Evolutionary conservation across 2,888 invertebrate genomes (phyloP).

Genomic region (Belgica antarctica): DNA sequence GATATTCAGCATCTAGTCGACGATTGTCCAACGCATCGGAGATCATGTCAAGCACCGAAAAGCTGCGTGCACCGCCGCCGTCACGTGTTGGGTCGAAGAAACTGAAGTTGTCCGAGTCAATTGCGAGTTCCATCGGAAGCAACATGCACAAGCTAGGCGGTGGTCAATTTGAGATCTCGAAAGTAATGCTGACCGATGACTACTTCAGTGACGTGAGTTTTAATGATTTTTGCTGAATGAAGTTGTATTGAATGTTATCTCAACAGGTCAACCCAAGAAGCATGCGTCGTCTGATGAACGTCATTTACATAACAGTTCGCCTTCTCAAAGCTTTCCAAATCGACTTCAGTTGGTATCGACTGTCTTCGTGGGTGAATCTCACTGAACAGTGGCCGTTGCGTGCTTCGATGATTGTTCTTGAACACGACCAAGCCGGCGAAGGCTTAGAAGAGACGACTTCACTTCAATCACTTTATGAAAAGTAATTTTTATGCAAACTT

Average conservation of each 20-base stretch:
- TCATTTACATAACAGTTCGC: constrained; percentile 95
- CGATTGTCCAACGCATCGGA: constrained; percentile 77
- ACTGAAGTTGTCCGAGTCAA: constrained; percentile 79
- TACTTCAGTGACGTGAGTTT: constrained; percentile 90
- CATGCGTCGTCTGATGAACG: constrained; percentile 95
- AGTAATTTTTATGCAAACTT: constrained; percentile 62
- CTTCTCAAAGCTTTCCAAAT: constrained; percentile 97
- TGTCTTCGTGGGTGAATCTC: constrained; percentile 97
- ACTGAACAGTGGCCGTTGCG: constrained; percentile 99
- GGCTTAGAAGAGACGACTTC: constrained; percentile 81
- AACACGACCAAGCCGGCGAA: constrained; percentile 87
- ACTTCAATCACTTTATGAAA: constrained; percentile 87
- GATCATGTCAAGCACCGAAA: constrained; percentile 78
- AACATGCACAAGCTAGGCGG: constrained; percentile 76
- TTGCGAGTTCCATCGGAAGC: constrained; percentile 87
- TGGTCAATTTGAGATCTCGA: constrained; percentile 61
- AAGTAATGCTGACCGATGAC: constrained; percentile 91
- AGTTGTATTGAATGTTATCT: too few relatives aligned
- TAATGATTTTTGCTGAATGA: too few relatives aligned
- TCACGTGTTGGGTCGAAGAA: constrained; percentile 66
- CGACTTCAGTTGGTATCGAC: constrained; percentile 97
- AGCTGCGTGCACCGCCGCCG: constrained; percentile 57
- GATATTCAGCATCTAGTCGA: constrained; percentile 65
- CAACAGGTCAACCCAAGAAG: constrained; percentile 75
- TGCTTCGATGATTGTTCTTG: constrained; percentile 95